Evolutionary conservation across 2,113 vertebrate species (phyloP), one percentile per base, ranked within the genome.

Genomic region (Diphyllodes magnificus): DNA sequence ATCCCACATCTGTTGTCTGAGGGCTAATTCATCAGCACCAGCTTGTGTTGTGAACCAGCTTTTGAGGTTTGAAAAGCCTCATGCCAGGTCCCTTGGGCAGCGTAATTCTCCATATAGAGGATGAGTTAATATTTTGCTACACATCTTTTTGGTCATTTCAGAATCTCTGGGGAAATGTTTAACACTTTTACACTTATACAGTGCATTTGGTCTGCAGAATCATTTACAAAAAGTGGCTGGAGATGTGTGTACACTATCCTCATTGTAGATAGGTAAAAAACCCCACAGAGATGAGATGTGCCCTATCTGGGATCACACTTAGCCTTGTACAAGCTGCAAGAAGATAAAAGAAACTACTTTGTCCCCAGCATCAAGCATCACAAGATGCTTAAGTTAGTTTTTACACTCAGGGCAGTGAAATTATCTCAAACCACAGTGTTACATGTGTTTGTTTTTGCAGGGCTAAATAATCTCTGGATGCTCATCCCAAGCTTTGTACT

Each of bases 61-160:
- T 59, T 16, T 57, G 56, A 57, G 21, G 23, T 44, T 68, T 54
- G 30, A 76, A 90, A 93, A 88, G 7, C 14, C 24, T 63, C 21
- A 2, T 0, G 1, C 4, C 17, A 18, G 5, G 11, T 79, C 30
- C 24, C 40, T 35, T 44, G 31, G n/a, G 56, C 44, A 44, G 6
- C 33, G 30, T 4, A n/a, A 54, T 59, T 49, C 39, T 66, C 65
- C 11, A 23, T 4, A 16, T 1, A 28, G 39, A 91, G n/a, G 13
- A 42, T 22, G 33, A 61, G 44, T 37, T 60, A 72, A 61, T 61
- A 61, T 88, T 88, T 73, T 57, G 10, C 50, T 66, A 25, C 11
- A 19, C 8, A 39, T 35, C 23, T 33, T 24, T 54, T 23, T 47
- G 16, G 12, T 35, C 0, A 3, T 73, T 88, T 91, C 59, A 70